Evolutionary conservation across 2,113 vertebrate genomes (phyloP).

Genomic region (Stegastes partitus): DNA sequence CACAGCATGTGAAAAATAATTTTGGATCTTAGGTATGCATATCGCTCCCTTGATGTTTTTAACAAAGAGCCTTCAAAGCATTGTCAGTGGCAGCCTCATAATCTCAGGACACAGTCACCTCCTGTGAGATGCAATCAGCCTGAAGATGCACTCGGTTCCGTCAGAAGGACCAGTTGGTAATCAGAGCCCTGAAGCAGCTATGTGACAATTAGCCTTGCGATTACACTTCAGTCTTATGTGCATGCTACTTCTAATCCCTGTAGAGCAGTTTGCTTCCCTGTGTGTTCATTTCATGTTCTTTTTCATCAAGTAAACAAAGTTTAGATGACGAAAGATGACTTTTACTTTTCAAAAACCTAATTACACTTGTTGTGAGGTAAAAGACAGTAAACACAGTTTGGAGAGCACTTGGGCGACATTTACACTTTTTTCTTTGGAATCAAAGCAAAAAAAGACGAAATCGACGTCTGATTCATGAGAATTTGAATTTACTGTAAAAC

Average conservation of each 20-base stretch:
- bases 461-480: no score
- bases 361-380: constrained; percentile 3
- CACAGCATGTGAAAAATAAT: not conserved
- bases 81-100: constrained; percentile 15
- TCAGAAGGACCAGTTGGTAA: constrained; percentile 65
- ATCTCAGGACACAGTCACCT: constrained; percentile 57
- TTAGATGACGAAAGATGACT: constrained; percentile 24
- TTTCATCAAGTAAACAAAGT: constrained; percentile 49
- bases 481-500: no score
- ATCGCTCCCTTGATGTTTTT: constrained; percentile 32
- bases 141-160: constrained; percentile 50
- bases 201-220: constrained; percentile 63
- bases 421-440: no score
- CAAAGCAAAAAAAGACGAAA: no score
- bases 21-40: constrained; percentile 26
- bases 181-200: constrained; percentile 58
- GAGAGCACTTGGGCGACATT: no score
- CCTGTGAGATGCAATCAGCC: constrained; percentile 68
- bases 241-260: constrained; percentile 23
- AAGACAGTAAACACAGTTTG: no score
- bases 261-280: not conserved
- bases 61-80: constrained; percentile 37
- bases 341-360: constrained; percentile 11
- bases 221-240: constrained; percentile 42
- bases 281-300: constrained; percentile 26